phyloP scores from a whole-genome alignment of 1,140 invertebrate species.

The Psilanteris sp. region DNA sequence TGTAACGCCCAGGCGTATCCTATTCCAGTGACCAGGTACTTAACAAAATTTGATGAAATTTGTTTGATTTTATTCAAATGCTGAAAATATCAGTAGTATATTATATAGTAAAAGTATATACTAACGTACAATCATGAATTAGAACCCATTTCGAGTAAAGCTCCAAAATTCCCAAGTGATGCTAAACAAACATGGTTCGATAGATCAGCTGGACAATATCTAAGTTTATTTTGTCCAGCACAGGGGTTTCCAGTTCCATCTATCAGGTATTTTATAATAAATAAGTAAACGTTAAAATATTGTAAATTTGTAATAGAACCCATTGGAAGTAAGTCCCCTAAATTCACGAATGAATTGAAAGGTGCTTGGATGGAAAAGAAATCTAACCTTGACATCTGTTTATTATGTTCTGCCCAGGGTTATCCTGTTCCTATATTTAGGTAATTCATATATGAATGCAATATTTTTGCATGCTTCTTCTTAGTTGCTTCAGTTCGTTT shows the following conservation, averaged over 20 bases:
- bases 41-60: too few relatives aligned
- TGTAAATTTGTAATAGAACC: slow-evolving; percentile 75
- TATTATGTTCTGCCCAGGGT: slow-evolving; percentile 75
- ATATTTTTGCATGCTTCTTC: slow-evolving; percentile 3
- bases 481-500: too few relatives aligned
- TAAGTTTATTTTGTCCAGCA: slow-evolving; percentile 81
- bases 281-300: slow-evolving; percentile 3
- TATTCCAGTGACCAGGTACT: slow-evolving; percentile 85
- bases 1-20: slow-evolving; percentile 86
- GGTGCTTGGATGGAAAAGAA: slow-evolving; percentile 76
- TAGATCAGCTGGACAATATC: slow-evolving; percentile 67
- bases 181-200: slow-evolving; percentile 76
- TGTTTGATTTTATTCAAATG: too few relatives aligned
- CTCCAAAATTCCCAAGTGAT: slow-evolving; percentile 82
- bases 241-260: slow-evolving; percentile 86
- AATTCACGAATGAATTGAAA: slow-evolving; percentile 78
- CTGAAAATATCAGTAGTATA: too few relatives aligned
- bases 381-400: slow-evolving; percentile 64
- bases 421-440: slow-evolving; percentile 76
- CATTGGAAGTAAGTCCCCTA: slow-evolving; percentile 80
- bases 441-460: slow-evolving; percentile 58
- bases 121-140: slow-evolving; percentile 22
- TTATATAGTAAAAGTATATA: neutral
- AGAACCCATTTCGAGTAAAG: slow-evolving; percentile 84
- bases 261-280: slow-evolving; percentile 74